A percentile compares a stretch with the other conserved stretches of the same genome.
Evolutionary conservation across 92 coral and sea anemone species (phyloP).

Genomic region (Epizoanthus scotinus): DNA sequence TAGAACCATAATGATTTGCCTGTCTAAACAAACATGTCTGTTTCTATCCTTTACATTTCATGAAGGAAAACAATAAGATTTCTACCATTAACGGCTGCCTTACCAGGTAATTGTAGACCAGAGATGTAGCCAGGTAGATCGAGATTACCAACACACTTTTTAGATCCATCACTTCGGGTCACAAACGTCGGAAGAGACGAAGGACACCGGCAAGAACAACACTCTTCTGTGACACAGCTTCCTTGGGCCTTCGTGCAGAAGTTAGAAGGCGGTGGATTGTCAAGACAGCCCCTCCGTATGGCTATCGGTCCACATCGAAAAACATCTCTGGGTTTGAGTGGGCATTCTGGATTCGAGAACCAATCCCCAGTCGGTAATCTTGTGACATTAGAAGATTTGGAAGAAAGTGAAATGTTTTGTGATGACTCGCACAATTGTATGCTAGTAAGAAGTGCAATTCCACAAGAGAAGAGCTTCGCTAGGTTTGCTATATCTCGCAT

Average conservation of each 20-base stretch:
- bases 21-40: not conserved
- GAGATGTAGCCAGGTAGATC: not conserved
- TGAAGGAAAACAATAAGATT: not conserved
- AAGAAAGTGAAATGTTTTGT: conserved; percentile 10
- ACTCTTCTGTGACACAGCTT: not conserved
- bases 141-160: conserved; percentile 16
- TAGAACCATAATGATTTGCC: too few relatives aligned
- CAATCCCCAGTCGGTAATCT: conserved; percentile 34
- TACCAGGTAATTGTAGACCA: conserved; percentile 14
- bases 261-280: conserved; percentile 1
- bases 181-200: conserved; percentile 26
- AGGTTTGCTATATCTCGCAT: not conserved
- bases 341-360: conserved; percentile 32
- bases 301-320: not conserved
- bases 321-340: not conserved
- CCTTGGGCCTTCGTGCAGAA: conserved; percentile 26
- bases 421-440: conserved; percentile 5
- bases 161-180: conserved; percentile 17
- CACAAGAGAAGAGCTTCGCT: not conserved
- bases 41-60: not conserved
- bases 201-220: conserved; percentile 23
- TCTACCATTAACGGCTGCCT: not conserved
- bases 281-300: conserved; percentile 12
- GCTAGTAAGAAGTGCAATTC: conserved; percentile 1
- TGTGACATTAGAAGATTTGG: conserved; percentile 32